These are phyloP conservation scores for Botia kubotai DNA, from an alignment of 2,797 vertebrate species.

Conservation along the genomic window DNA sequence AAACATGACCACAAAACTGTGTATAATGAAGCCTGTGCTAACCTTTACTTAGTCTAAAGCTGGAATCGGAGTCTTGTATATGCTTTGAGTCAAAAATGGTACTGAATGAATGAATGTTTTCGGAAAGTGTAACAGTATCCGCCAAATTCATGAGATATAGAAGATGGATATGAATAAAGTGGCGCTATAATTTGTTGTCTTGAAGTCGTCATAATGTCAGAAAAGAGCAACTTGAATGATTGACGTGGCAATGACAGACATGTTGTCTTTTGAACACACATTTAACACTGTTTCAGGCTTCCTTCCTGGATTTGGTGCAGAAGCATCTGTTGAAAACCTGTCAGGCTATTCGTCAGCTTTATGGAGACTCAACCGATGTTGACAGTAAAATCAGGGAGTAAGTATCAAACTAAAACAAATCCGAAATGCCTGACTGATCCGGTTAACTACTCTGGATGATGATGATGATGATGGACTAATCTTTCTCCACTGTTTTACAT, in stretches of 20 bases:
- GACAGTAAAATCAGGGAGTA: conserved; percentile 91
- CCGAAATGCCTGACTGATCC: too few species aligned
- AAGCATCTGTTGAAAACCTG: conserved; percentile 85
- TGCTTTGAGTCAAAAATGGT: too few species aligned
- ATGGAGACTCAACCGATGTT: conserved; percentile 71
- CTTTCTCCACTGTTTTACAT: not conserved
- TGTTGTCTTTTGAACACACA: not conserved
- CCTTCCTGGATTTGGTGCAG: conserved; percentile 75
- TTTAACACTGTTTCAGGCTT: conserved; percentile 72
- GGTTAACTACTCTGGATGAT: too few species aligned
- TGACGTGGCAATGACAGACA: not conserved
- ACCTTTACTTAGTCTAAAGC: not conserved
- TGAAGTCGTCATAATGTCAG: not conserved
- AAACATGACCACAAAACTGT: not conserved
- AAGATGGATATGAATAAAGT: too few species aligned
- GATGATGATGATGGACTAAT: not conserved
- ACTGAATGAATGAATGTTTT: not conserved
- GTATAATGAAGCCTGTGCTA: not conserved
- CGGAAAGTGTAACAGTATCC: not conserved
- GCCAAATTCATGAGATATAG: too few species aligned
- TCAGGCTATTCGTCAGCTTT: conserved; percentile 83
- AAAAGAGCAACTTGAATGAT: not conserved
- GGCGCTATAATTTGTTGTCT: not conserved
- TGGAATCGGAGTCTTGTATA: not conserved
- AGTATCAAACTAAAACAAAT: conserved; percentile 57